Evolutionary conservation across 2,113 vertebrate genomes (phyloP).

Genomic region (Picathartes gymnocephalus): DNA sequence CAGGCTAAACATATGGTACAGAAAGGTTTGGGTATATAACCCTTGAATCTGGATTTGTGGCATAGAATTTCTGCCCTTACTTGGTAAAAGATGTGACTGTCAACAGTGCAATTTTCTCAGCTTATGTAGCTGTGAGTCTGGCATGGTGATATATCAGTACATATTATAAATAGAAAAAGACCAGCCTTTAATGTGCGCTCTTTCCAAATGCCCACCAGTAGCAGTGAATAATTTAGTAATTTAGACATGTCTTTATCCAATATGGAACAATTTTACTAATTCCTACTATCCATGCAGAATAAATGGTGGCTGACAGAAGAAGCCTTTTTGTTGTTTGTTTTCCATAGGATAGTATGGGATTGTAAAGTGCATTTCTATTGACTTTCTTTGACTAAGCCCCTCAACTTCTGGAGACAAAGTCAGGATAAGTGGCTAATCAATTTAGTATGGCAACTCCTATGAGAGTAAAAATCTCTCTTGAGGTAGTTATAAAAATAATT

Average conservation of each 20-base stretch:
- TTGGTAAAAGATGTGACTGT: conserved; percentile 5
- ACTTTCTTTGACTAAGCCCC: background rate
- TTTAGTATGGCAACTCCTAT: background rate
- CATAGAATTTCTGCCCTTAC: conserved; percentile 2
- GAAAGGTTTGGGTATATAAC: conserved; percentile 36
- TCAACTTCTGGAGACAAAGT: background rate
- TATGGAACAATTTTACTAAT: background rate
- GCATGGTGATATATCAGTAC: background rate
- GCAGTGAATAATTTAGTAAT: background rate
- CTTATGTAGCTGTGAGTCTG: conserved; percentile 13
- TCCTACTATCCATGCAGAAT: background rate
- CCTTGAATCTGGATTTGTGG: background rate
- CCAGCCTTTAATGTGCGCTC: background rate
- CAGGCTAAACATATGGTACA: background rate
- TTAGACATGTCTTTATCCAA: background rate
- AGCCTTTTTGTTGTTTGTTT: background rate
- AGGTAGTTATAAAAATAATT: background rate
- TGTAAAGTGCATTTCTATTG: background rate
- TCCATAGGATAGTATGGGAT: background rate
- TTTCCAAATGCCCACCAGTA: background rate
- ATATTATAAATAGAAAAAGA: conserved; percentile 19
- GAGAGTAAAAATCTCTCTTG: background rate
- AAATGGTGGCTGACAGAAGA: background rate
- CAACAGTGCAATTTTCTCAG: conserved; percentile 33
- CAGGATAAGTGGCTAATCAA: background rate